Evolutionary conservation across 2,888 invertebrate genomes (phyloP).

Genomic region (Tipula unca): DNA sequence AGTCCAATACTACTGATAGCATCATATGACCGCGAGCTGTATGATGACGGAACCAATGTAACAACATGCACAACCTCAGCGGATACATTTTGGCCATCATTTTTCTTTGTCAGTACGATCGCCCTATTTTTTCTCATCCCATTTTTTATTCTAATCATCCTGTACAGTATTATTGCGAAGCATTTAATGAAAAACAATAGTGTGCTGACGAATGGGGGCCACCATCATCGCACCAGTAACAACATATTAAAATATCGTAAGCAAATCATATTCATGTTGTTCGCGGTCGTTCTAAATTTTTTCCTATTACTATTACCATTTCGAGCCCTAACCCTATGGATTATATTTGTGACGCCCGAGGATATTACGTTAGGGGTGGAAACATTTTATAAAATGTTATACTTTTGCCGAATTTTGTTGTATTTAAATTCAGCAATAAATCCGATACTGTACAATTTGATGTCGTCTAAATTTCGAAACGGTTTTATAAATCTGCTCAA

Average conservation of each 20-base stretch:
- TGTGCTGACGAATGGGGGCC: conserved; percentile 51
- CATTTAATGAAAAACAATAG: conserved; percentile 75
- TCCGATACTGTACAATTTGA: conserved; percentile 83
- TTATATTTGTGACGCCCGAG: conserved; percentile 67
- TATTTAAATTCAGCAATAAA: conserved; percentile 87
- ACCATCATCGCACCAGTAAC: conserved; percentile 37
- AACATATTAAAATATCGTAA: conserved; percentile 62
- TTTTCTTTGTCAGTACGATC: conserved; percentile 73
- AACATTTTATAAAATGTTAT: conserved; percentile 71
- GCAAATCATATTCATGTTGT: conserved; percentile 80
- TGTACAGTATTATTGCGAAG: conserved; percentile 79
- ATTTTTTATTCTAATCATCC: conserved; percentile 64
- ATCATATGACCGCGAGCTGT: conserved; percentile 61
- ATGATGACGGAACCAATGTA: conserved; percentile 57
- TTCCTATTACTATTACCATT: conserved; percentile 86
- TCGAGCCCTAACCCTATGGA: conserved; percentile 79
- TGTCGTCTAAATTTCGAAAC: conserved; percentile 84
- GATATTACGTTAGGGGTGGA: conserved; percentile 65
- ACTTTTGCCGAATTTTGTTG: conserved; percentile 78
- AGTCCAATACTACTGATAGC: conserved; percentile 82
- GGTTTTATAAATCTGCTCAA: conserved; percentile 64
- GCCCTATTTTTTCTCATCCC: conserved; percentile 79
- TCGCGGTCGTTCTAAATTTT: conserved; percentile 82
- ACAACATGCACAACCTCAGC: conserved; percentile 76
- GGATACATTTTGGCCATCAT: conserved; percentile 65